A percentile compares a stretch with the other conserved stretches of the same genome.
Conservation (phyloP, 2,797 vertebrate genomes). For the Vespertilio murinus region DNA sequence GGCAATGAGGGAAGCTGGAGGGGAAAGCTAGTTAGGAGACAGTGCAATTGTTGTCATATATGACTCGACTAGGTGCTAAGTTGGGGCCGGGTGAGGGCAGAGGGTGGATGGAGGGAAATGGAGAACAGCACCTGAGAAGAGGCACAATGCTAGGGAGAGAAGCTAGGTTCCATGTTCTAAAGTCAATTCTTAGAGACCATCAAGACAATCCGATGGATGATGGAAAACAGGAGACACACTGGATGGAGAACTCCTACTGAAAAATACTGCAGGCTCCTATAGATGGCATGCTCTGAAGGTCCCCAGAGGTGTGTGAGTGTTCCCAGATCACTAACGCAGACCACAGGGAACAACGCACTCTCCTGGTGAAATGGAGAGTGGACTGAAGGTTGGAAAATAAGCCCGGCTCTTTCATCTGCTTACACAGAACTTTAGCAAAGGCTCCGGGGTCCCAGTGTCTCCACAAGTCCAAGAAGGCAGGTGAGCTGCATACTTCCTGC, state of each 20-base stretch:
- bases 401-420: not conserved
- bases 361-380: not conserved
- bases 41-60: not conserved
- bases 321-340: not conserved
- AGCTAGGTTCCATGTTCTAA: not conserved
- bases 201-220: not conserved
- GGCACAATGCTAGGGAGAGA: not conserved
- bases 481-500: not conserved
- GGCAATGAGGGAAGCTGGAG: not conserved
- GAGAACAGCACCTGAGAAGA: accelerated
- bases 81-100: not conserved
- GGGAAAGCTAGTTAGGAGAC: not conserved
- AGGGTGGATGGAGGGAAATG: not conserved
- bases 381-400: not conserved
- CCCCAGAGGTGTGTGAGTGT: not conserved
- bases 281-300: not conserved
- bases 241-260: not conserved
- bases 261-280: not conserved
- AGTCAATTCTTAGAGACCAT: not conserved
- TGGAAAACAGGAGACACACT: not conserved
- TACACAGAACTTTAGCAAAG: not conserved
- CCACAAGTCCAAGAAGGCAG: not conserved
- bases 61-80: not conserved
- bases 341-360: not conserved
- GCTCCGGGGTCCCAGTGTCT: not conserved